These are phyloP conservation scores for Piscicola geometra DNA, from an alignment of 2,888 invertebrate genomes.

Conservation along the genomic window DNA sequence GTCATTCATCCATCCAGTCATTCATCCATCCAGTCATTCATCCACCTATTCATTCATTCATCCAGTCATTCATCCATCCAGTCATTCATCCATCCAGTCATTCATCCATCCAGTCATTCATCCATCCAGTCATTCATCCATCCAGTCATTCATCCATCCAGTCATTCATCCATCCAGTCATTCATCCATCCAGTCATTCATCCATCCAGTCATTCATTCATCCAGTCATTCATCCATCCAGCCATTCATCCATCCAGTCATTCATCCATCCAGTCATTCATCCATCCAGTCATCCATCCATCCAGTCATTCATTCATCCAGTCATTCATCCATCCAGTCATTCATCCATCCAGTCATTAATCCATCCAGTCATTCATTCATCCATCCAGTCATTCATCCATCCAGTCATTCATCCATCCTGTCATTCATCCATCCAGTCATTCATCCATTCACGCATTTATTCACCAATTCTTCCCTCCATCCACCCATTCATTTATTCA, in stretches of 20 bases:
- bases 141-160: not conserved
- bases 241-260: not conserved
- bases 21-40: not conserved
- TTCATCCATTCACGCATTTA: not conserved
- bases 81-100: not conserved
- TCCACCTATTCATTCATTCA: not conserved
- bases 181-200: constrained; percentile 4
- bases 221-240: too few relatives aligned
- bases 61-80: constrained; percentile 7
- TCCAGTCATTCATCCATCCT: not conserved
- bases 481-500: not conserved
- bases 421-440: not conserved
- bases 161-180: not conserved
- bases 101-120: too few relatives aligned
- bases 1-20: not conserved
- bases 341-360: too few relatives aligned
- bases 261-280: not conserved
- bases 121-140: too few relatives aligned
- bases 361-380: not conserved
- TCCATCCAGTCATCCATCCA: not conserved
- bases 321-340: too few relatives aligned
- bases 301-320: not conserved
- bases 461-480: constrained; percentile 4
- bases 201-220: not conserved
- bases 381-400: not conserved